phyloP scores from a whole-genome alignment of 2,113 vertebrate genomes.

The Oophaga pumilio region DNA sequence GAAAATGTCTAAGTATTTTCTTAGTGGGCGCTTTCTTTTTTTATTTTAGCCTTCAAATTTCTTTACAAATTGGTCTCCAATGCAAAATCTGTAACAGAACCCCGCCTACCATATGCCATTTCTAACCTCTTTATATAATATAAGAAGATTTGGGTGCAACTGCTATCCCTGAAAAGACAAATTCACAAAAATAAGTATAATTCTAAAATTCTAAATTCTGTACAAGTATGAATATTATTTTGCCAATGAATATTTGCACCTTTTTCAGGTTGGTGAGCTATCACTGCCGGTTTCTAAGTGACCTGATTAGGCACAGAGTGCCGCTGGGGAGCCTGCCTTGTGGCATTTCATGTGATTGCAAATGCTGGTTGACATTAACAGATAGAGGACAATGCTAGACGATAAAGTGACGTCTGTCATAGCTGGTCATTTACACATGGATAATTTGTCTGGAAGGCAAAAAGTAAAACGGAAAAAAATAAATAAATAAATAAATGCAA shows the following conservation, averaged over 20 bases:
- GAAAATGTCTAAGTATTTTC: no score
- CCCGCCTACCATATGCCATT: no score
- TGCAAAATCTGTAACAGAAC: no score
- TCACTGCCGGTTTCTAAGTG: slow-evolving; percentile 26
- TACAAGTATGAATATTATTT: background rate
- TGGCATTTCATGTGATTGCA: slow-evolving; percentile 48
- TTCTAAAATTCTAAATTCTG: background rate
- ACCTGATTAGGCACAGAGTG: slow-evolving; percentile 21
- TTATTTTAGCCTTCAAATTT: no score
- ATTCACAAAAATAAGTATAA: background rate
- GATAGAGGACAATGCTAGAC: slow-evolving; percentile 36
- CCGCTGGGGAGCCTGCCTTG: slow-evolving; percentile 6
- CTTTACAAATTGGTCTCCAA: no score
- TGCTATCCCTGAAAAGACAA: background rate
- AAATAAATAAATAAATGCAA: background rate
- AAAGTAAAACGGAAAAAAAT: background rate
- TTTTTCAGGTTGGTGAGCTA: slow-evolving; percentile 16
- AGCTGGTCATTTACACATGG: slow-evolving; percentile 36
- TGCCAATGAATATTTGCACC: background rate
- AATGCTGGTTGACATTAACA: slow-evolving; percentile 51
- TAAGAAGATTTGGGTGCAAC: background rate
- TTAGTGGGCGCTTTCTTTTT: no score
- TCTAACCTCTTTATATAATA: no score
- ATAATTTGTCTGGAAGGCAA: background rate
- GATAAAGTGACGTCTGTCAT: slow-evolving; percentile 49